Percentiles rank a stretch among this genome's conserved stretches.
Conservation (phyloP, 2,888 invertebrate species). For the Leptopilina myrica region DNA sequence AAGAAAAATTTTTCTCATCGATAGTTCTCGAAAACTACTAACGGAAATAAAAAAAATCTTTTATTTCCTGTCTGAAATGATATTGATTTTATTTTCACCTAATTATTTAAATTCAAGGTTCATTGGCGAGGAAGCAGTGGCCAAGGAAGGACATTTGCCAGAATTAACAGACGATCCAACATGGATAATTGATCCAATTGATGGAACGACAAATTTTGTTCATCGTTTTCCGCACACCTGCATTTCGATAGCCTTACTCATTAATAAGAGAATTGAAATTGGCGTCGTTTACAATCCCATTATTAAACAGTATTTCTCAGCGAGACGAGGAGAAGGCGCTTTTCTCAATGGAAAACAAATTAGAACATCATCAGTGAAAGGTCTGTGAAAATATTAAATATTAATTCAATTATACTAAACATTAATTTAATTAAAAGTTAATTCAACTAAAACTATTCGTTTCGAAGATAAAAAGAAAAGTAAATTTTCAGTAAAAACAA, state of each 20-base stretch:
- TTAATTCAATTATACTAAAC: background rate
- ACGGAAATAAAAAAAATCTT: no score
- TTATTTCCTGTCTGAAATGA: background rate
- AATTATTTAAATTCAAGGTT: slow-evolving; percentile 78
- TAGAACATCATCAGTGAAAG: slow-evolving; percentile 78
- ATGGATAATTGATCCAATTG: slow-evolving; percentile 92
- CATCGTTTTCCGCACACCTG: slow-evolving; percentile 83
- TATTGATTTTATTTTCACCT: background rate
- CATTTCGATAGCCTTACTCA: slow-evolving; percentile 83
- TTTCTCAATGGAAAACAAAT: slow-evolving; percentile 84
- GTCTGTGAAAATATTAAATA: slow-evolving; percentile 65
- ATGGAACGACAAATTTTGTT: slow-evolving; percentile 93
- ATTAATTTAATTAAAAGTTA: background rate
- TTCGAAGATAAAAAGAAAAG: no score
- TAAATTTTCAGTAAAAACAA: no score
- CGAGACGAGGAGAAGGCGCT: slow-evolving; percentile 84
- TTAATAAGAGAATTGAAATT: slow-evolving; percentile 80
- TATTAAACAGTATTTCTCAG: slow-evolving; percentile 84
- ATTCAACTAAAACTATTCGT: no score
- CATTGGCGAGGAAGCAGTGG: slow-evolving; percentile 87
- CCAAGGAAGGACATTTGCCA: slow-evolving; percentile 77
- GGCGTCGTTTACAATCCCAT: slow-evolving; percentile 89
- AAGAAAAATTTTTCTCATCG: no score
- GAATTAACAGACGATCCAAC: slow-evolving; percentile 87
- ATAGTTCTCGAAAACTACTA: no score